Percentiles rank a stretch among this genome's conserved stretches.
These are phyloP conservation scores for Sinelater perroti DNA, from an alignment of 2,888 invertebrate species.

Conservation along the genomic window DNA sequence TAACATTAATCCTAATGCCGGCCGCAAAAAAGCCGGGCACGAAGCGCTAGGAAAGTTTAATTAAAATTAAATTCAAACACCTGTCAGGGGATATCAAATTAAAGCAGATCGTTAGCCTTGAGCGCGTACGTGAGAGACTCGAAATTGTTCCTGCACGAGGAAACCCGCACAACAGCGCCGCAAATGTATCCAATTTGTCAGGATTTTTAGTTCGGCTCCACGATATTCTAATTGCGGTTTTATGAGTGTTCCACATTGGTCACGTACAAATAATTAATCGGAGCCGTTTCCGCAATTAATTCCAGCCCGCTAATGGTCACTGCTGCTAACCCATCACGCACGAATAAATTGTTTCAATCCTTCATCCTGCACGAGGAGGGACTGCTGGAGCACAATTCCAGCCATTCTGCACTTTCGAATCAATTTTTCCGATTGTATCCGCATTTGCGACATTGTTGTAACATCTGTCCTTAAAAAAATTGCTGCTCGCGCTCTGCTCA, in stretches of 20 bases:
- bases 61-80: slow-evolving; percentile 35
- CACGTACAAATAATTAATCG: slow-evolving; percentile 21
- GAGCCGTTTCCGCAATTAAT: slow-evolving; percentile 18
- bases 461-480: no score
- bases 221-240: slow-evolving; percentile 25
- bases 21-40: slow-evolving; percentile 25
- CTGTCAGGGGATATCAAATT: slow-evolving; percentile 35
- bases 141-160: slow-evolving; percentile 27
- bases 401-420: no score
- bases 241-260: slow-evolving; percentile 24
- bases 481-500: no score
- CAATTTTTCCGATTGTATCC: no score
- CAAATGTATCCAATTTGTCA: slow-evolving; percentile 31
- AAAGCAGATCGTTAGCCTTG: slow-evolving; percentile 36
- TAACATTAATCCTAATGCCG: slow-evolving; percentile 27
- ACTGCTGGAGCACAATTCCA: no score
- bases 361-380: no score
- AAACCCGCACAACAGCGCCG: slow-evolving; percentile 20
- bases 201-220: slow-evolving; percentile 18
- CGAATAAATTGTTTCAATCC: slow-evolving; percentile 17
- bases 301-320: not conserved
- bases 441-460: no score
- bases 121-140: slow-evolving; percentile 30
- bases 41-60: slow-evolving; percentile 32
- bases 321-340: slow-evolving; percentile 11